phyloP scores from a whole-genome alignment of 2,888 invertebrate species.

The Eristalis tenax region DNA sequence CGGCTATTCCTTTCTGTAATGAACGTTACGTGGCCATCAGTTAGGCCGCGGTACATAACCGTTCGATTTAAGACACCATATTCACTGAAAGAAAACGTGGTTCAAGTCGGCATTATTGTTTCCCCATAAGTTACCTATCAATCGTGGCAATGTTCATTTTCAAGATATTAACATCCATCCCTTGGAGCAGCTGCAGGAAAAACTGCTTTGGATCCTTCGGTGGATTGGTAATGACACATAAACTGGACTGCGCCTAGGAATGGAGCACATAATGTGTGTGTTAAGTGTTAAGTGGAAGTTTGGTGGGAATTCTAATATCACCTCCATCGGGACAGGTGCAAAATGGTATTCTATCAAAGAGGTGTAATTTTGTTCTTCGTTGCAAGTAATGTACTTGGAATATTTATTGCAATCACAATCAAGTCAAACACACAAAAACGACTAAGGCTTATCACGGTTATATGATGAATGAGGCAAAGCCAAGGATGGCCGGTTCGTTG shows the following conservation, averaged over 20 bases:
- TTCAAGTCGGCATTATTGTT: background rate
- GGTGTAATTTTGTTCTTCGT: no score
- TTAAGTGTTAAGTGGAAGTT: background rate
- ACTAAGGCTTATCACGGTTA: no score
- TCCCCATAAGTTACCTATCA: background rate
- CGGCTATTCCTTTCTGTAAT: background rate
- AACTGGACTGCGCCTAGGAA: background rate
- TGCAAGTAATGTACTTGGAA: no score
- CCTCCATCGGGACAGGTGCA: no score
- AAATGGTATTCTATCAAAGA: no score
- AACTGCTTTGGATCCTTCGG: background rate
- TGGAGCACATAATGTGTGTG: background rate
- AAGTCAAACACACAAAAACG: no score
- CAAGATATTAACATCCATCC: background rate
- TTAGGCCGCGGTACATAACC: slow-evolving; percentile 76
- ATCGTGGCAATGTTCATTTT: background rate
- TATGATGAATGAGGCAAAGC: no score
- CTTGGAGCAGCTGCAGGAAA: background rate
- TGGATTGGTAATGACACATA: background rate
- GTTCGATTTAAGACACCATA: slow-evolving; percentile 78
- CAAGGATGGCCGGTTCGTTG: no score
- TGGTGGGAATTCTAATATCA: background rate
- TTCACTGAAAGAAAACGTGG: slow-evolving; percentile 68
- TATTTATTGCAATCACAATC: no score
- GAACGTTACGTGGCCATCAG: slow-evolving; percentile 73